Conservation (phyloP, 2,888 invertebrate genomes). For the Drosophila antonietae region DNA sequence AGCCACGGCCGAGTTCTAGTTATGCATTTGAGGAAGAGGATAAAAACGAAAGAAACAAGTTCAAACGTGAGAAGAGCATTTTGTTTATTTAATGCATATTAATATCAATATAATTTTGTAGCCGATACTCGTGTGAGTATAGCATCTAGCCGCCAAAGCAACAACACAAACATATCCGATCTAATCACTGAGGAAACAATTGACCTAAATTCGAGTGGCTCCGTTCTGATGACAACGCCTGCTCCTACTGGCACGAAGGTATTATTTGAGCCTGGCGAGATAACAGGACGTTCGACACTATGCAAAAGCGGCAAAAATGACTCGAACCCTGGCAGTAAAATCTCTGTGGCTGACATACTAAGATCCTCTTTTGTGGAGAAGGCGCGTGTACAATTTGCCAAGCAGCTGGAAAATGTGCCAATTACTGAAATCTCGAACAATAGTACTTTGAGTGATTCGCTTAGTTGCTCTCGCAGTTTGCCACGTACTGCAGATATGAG, state of each 20-base stretch:
- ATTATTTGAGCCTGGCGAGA: conserved; percentile 83
- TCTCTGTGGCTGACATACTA: conserved; percentile 83
- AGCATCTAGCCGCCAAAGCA: conserved; percentile 44
- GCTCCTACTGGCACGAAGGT: conserved; percentile 63
- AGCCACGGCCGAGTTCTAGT: conserved; percentile 53
- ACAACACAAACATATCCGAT: conserved; percentile 81
- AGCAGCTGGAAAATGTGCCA: conserved; percentile 57
- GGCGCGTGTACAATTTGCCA: conserved; percentile 67
- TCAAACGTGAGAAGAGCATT: conserved; percentile 23
- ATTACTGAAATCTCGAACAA: conserved; percentile 22
- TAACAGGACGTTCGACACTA: conserved; percentile 83
- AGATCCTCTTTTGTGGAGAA: conserved; percentile 81
- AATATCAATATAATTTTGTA: conserved; percentile 1
- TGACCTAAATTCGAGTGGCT: conserved; percentile 74
- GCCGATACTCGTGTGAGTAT: conserved; percentile 48
- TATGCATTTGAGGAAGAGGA: conserved; percentile 17
- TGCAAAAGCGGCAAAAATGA: conserved; percentile 39
- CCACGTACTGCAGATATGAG: conserved; percentile 83
- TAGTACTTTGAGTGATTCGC: conserved; percentile 55
- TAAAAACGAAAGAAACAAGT: background rate
- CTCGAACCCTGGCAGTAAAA: conserved; percentile 32
- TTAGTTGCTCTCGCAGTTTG: conserved; percentile 70
- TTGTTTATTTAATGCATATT: background rate
- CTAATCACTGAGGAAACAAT: conserved; percentile 82
- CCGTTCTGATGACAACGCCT: conserved; percentile 44